Conservation (phyloP, 1,140 invertebrate species). For the Sarcophaga bullata region DNA sequence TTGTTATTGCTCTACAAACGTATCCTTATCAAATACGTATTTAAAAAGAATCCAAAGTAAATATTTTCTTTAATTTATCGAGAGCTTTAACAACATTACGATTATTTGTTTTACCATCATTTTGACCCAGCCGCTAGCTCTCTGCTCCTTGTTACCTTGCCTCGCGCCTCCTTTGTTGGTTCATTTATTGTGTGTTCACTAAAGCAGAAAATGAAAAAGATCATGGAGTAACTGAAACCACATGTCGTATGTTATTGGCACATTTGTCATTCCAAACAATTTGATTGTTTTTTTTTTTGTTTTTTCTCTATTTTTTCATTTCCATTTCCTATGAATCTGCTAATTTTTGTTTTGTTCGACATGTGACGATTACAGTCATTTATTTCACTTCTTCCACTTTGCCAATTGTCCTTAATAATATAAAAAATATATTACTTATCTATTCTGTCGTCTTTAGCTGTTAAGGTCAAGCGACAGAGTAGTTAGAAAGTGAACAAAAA, state of each 20-base stretch:
- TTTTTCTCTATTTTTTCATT: too few relatives aligned
- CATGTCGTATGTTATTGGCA: conserved; percentile 13
- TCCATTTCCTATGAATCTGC: too few relatives aligned
- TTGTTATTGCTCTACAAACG: not conserved
- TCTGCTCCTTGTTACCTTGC: not conserved
- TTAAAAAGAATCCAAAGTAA: too few relatives aligned
- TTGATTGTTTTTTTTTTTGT: not conserved
- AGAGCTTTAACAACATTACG: not conserved
- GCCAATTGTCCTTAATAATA: not conserved
- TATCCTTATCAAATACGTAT: not conserved
- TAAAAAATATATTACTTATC: not conserved
- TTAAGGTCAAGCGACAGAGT: not conserved
- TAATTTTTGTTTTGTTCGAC: too few relatives aligned
- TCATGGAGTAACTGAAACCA: not conserved
- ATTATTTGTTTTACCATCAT: not conserved
- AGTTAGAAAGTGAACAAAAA: not conserved
- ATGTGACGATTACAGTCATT: not conserved
- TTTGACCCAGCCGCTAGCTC: not conserved
- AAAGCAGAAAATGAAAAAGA: not conserved
- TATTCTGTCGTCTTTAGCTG: not conserved
- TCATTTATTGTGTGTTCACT: not conserved
- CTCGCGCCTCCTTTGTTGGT: not conserved
- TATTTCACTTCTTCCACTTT: not conserved
- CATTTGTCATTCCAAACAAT: conserved; percentile 6
- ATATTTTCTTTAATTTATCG: not conserved